Evolutionary conservation across 2,797 vertebrate species (phyloP).

Genomic region (Hybognathus amarus): DNA sequence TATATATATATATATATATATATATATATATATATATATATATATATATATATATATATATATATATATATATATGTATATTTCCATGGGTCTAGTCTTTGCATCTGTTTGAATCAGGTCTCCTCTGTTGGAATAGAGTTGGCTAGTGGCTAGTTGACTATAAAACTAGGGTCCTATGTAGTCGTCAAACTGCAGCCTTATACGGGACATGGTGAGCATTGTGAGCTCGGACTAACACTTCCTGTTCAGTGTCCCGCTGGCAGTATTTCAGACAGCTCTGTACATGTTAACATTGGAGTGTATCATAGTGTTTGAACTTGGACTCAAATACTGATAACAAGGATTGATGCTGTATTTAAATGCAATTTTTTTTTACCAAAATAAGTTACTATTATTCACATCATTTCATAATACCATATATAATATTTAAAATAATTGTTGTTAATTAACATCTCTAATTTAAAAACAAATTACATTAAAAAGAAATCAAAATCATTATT

Average conservation of each 20-base stretch:
- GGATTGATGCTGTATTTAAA: not conserved
- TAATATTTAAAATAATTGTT: not conserved
- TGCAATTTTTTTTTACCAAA: not conserved
- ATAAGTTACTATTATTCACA: too few species aligned
- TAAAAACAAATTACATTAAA: not conserved
- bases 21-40: too few species aligned
- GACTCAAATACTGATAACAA: too few species aligned
- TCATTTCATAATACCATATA: not conserved
- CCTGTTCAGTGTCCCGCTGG: too few species aligned
- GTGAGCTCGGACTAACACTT: too few species aligned
- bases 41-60: too few species aligned
- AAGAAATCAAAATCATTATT: constrained; percentile 8
- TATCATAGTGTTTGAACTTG: too few species aligned
- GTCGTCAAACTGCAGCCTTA: too few species aligned
- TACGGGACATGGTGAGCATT: too few species aligned
- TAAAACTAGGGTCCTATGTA: not conserved
- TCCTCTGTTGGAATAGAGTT: not conserved
- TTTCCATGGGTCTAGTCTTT: not conserved
- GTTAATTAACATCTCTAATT: not conserved
- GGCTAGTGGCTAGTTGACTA: not conserved
- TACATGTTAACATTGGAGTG: too few species aligned
- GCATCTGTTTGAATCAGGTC: not conserved
- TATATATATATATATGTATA: not conserved
- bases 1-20: too few species aligned
- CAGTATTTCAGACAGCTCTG: too few species aligned